Evolutionary conservation across 2,797 vertebrate genomes (phyloP), one percentile per base, ranked within the genome.

Genomic region (Hyperoplus immaculatus): DNA sequence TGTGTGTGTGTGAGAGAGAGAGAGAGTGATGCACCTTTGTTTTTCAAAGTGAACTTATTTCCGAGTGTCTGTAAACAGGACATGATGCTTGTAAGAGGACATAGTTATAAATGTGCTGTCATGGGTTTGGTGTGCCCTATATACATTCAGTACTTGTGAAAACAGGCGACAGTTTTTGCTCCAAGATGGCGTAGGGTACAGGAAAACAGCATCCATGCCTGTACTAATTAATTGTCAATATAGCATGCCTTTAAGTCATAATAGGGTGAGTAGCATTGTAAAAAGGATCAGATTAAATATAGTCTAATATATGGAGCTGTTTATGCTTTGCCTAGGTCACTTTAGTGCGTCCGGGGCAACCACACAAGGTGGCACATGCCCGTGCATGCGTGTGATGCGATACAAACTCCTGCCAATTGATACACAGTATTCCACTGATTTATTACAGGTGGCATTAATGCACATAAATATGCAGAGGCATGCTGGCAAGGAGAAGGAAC

Each of bases 151-250:
- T 21, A 36, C 59, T 76, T 68, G 16, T 82, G 69, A 54, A 83
- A 84, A 70, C 49, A 64, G 49, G 49, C 54, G 41, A 2, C 45
- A 60, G 21, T 49, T 16, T 71, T 11, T 39, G 45, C 14, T 68
- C 47, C 54, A n/a, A 49, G 9, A 60, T 54, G 3, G 15, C 77
- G 73, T 14, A 12, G 55, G 61, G 61, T 56, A 61, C 87, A 77
- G 80, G 75, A 77, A 86, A 88, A 79, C 47, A 6, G 15, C 59
- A 45, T 81, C 74, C 73, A 81, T 73, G 72, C 75, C 78, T 72
- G 29, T 65, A 53, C 47, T 85, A 68, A 76, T 58, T 16, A 39
- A 58, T 59, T 77, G 63, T 68, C 55, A 53, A 47, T 60, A 77
- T 67, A 36, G 51, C 14, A 5, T 42, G 45, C 36, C 10, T 89